These are phyloP conservation scores for Ceratoteleas bidentatus DNA, from an alignment of 1,140 invertebrate species.

Conservation along the genomic window DNA sequence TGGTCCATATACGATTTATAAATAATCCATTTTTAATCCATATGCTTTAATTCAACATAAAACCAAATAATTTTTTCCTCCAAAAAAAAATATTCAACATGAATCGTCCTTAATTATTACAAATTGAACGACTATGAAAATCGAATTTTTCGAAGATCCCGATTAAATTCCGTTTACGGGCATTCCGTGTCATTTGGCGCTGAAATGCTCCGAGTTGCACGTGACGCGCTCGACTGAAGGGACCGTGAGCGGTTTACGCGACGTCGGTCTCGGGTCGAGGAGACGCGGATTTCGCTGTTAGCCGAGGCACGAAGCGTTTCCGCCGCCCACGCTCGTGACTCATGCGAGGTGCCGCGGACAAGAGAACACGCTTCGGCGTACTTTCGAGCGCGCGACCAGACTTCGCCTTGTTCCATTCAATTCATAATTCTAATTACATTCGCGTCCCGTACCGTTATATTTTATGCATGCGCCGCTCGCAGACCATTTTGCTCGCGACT, in stretches of 20 bases:
- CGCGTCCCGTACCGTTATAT: slow-evolving; percentile 48
- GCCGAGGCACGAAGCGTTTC: slow-evolving; percentile 32
- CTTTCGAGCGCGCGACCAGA: slow-evolving; percentile 17
- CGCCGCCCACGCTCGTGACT: slow-evolving; percentile 54
- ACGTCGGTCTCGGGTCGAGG: slow-evolving; percentile 14
- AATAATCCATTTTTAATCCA: too few relatives aligned
- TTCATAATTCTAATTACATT: slow-evolving; percentile 61
- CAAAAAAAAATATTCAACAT: too few relatives aligned
- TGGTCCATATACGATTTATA: too few relatives aligned
- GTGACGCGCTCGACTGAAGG: slow-evolving; percentile 33
- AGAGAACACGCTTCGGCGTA: slow-evolving; percentile 47
- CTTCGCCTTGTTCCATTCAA: slow-evolving; percentile 47
- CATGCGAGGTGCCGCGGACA: slow-evolving; percentile 36
- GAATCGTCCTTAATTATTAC: too few relatives aligned
- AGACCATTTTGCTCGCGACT: slow-evolving; percentile 1
- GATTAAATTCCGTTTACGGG: not conserved
- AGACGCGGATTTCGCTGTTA: slow-evolving; percentile 47
- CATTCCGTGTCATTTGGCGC: slow-evolving; percentile 27
- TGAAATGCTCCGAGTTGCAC: slow-evolving; percentile 48
- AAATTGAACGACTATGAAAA: too few relatives aligned
- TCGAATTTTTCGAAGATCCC: too few relatives aligned
- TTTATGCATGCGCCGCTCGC: slow-evolving; percentile 23
- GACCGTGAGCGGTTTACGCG: slow-evolving; percentile 48
- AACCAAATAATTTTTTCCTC: too few relatives aligned
- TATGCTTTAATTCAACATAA: too few relatives aligned